A percentile compares a stretch with the other conserved stretches of the same genome.
Conservation (phyloP, 2,113 vertebrate species). For the Dissostichus mawsoni region DNA sequence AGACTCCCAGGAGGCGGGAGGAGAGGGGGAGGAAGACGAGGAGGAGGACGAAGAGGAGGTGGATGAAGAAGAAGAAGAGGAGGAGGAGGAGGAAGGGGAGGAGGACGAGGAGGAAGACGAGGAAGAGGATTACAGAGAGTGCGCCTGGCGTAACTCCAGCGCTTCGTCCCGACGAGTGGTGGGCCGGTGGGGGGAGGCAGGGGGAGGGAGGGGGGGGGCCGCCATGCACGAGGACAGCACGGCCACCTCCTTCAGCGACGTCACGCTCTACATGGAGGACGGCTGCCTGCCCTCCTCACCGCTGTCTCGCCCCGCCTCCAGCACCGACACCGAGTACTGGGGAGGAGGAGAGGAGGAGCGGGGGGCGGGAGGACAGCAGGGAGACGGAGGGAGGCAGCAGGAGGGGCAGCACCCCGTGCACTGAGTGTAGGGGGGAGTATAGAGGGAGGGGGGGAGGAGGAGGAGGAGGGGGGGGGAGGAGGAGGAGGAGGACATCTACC, state of each 20-base stretch:
- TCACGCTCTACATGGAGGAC: conserved; percentile 91
- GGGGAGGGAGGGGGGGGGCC: conserved; percentile 71
- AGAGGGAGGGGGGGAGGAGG: conserved; percentile 77
- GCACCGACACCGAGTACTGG: conserved; percentile 86
- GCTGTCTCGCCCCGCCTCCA: conserved; percentile 86
- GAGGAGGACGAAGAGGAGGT: conserved; percentile 75
- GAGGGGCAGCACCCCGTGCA: conserved; percentile 88
- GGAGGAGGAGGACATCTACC: conserved; percentile 86
- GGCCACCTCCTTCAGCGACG: conserved; percentile 91
- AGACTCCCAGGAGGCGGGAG: conserved; percentile 83
- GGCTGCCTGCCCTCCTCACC: conserved; percentile 78
- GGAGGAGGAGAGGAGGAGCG: conserved; percentile 46
- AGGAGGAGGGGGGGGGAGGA: conserved; percentile 55
- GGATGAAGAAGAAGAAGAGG: conserved; percentile 59
- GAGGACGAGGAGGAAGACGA: conserved; percentile 74
- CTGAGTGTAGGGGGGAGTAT: conserved; percentile 90
- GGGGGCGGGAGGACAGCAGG: conserved; percentile 76
- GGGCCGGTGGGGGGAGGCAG: conserved; percentile 23
- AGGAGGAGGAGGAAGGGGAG: conserved; percentile 69
- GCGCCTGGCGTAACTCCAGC: conserved; percentile 76
- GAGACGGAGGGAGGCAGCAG: conserved; percentile 83
- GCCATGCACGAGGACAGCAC: conserved; percentile 90
- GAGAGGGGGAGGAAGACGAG: conserved; percentile 78
- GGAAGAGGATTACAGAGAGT: conserved; percentile 77
- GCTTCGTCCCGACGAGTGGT: conserved; percentile 65